Conservation (phyloP, 1,140 invertebrate genomes). For the Trichonephila inaurata region DNA sequence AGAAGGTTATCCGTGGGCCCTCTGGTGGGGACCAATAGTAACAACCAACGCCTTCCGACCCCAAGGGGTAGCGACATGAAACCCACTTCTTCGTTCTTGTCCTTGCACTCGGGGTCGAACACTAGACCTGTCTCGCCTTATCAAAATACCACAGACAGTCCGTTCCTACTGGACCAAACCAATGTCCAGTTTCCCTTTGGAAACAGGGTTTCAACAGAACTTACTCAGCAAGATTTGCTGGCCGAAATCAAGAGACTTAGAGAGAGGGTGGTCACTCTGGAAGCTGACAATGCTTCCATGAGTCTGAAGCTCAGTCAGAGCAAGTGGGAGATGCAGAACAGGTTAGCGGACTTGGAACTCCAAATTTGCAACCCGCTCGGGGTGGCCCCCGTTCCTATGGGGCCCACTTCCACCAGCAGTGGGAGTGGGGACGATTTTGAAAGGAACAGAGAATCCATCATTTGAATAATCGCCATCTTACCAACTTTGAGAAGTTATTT, state of each 20-base stretch:
- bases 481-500: not conserved
- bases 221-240: conserved; percentile 88
- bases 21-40: not conserved
- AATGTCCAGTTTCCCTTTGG: conserved; percentile 45
- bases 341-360: conserved; percentile 97
- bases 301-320: conserved; percentile 95
- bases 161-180: conserved; percentile 55
- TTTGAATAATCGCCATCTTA: conserved; percentile 77
- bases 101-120: conserved; percentile 46
- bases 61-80: not conserved
- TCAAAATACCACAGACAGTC: conserved; percentile 61
- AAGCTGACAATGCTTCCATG: conserved; percentile 95
- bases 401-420: conserved; percentile 10
- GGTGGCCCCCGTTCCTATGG: conserved; percentile 28
- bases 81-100: conserved; percentile 53
- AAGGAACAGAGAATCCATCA: conserved; percentile 81
- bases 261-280: conserved; percentile 92
- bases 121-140: conserved; percentile 68
- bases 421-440: conserved; percentile 80
- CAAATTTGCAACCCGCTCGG: conserved; percentile 85
- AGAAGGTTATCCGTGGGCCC: conserved; percentile 42
- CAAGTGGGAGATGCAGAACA: conserved; percentile 96
- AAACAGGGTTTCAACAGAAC: conserved; percentile 22
- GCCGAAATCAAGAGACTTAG: conserved; percentile 94
- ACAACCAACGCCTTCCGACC: not conserved